Percentiles rank a stretch among this genome's conserved stretches.
These are phyloP conservation scores for Montipora cactus DNA, from an alignment of 64 coral and sea anemone genomes.

Conservation along the genomic window DNA sequence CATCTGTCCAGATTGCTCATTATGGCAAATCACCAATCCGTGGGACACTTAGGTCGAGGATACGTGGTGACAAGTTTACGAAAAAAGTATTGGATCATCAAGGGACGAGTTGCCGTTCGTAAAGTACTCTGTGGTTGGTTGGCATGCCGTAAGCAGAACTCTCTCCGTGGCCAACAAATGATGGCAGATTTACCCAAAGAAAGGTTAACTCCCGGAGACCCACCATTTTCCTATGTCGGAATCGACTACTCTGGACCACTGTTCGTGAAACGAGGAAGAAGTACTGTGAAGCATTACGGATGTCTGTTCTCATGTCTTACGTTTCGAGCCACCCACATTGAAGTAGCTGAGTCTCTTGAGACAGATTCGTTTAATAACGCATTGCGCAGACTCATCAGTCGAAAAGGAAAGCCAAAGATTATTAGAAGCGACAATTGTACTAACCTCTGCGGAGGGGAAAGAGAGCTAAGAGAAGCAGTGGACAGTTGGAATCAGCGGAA, in stretches of 20 bases:
- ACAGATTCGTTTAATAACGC: not conserved
- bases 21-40: not conserved
- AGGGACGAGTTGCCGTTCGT: slow-evolving; percentile 44
- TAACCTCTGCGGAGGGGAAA: not conserved
- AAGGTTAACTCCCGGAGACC: slow-evolving; percentile 29
- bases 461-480: not conserved
- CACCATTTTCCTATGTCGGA: slow-evolving; percentile 10
- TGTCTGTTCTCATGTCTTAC: slow-evolving; percentile 20
- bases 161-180: slow-evolving; percentile 8
- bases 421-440: slow-evolving; percentile 7
- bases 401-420: slow-evolving; percentile 15
- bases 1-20: slow-evolving; percentile 14
- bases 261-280: slow-evolving; percentile 52
- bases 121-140: slow-evolving; percentile 55
- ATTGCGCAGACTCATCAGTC: slow-evolving; percentile 4
- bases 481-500: not conserved
- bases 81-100: slow-evolving; percentile 61
- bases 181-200: slow-evolving; percentile 60
- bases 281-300: slow-evolving; percentile 39
- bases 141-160: slow-evolving; percentile 36
- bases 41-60: slow-evolving; percentile 5
- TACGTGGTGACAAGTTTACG: slow-evolving; percentile 1
- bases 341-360: slow-evolving; percentile 8
- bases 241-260: slow-evolving; percentile 42
- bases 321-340: not conserved